Base-by-base conservation (phyloP, 2,888 invertebrate genomes). In the Drosophila sordidula region DNA sequence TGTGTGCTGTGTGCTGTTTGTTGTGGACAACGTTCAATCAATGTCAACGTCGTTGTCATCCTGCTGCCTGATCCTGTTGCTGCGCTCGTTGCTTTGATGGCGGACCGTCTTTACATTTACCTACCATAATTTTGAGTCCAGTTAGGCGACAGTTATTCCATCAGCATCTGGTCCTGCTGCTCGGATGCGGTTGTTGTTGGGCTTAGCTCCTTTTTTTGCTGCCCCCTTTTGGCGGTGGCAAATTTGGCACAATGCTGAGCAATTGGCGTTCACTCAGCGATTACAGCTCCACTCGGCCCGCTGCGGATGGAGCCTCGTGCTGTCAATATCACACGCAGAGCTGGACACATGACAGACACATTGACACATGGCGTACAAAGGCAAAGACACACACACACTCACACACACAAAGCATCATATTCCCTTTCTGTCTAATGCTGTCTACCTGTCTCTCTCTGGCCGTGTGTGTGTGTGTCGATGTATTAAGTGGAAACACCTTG, bases 401-500 rank as follows among this genome's bases (percentile, higher is more conserved):
- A 63, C 12, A 52, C 45, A 62, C 11, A 50, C 55, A 65, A 36
- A 61, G 34, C 56, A 46, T 44, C 51, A 58, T 58, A 56, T 61
- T 47, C 44, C 14, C 44, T 42, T 39, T 34, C 39, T 50, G 29
- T 41, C 55, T 51, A 66, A 54, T 64, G 49, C 45, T 26, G 36
- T 39, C 34, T 41, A 25, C 16, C 49, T 45, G 50, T 69, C 75
- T 62, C 61, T 55, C 57, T 65, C 64, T 55, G 45, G 46, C 36
- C 32, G 39, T 57, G 62, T 63, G 59, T 52, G 61, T 66, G 56
- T 69, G 49, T 65, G 83, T 78, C 69, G 70, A 80, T 85, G 88
- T 85, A 85, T 85, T 85, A 85, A 80, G 85, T 85, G 85, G 85
- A 85, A 85, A 85, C 85, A 85, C 85, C 85, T 85, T 85, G 85